Evolutionary conservation across 1,140 invertebrate species (phyloP).

Genomic region (Augochlora pura): DNA sequence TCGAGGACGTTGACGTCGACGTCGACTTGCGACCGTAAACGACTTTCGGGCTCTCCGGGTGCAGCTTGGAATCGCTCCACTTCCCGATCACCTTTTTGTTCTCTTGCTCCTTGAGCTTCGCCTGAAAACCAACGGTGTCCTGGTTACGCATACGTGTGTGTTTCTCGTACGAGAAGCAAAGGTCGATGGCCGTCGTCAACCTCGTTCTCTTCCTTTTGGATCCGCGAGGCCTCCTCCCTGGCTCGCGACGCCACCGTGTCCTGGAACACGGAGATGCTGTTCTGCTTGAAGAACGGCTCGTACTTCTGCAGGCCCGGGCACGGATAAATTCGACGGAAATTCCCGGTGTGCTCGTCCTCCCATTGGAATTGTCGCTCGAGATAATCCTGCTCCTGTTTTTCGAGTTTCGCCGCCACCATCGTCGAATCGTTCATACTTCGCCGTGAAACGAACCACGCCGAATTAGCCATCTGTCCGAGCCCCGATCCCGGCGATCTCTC

Average conservation of each 20-base stretch:
- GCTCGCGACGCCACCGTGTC: conserved; percentile 89
- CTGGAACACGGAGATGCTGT: conserved; percentile 86
- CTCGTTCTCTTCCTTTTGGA: conserved; percentile 83
- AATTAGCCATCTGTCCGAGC: background rate
- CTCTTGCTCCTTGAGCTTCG: conserved; percentile 67
- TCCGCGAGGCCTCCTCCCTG: conserved; percentile 84
- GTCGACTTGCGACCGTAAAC: conserved; percentile 7
- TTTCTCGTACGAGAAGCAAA: too few species aligned
- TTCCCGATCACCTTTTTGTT: conserved; percentile 63
- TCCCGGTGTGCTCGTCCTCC: conserved; percentile 88
- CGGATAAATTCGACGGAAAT: conserved; percentile 73
- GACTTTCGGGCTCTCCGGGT: conserved; percentile 55
- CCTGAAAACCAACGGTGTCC: conserved; percentile 44
- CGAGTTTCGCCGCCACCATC: conserved; percentile 54
- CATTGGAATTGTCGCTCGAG: conserved; percentile 85
- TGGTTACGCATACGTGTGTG: background rate
- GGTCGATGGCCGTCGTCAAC: conserved; percentile 62
- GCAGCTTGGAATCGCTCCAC: conserved; percentile 64
- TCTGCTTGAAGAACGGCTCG: conserved; percentile 87
- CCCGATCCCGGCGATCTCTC: too few species aligned
- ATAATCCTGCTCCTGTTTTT: conserved; percentile 63
- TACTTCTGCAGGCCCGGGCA: conserved; percentile 81
- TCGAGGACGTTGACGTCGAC: too few species aligned
- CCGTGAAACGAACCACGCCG: background rate
- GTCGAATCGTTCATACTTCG: conserved; percentile 50